phyloP scores from a whole-genome alignment of 2,797 vertebrate species.

The Sebastes goodei region DNA sequence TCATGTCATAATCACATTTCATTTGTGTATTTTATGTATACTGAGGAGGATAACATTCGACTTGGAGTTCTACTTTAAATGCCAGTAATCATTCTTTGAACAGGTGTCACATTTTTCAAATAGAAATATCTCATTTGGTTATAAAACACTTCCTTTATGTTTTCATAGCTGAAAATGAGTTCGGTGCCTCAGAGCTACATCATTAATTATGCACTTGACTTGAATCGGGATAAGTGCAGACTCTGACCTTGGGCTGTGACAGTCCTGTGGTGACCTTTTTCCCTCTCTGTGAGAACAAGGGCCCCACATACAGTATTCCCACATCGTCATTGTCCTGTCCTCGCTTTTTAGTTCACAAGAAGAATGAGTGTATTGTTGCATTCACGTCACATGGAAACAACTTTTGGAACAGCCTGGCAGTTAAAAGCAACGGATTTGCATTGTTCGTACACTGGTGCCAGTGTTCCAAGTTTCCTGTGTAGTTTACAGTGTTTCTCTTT shows the following conservation, averaged over 20 bases:
- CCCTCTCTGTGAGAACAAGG: constrained; percentile 64
- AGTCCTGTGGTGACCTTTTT: constrained; percentile 64
- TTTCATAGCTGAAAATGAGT: constrained; percentile 54
- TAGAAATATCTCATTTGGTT: constrained; percentile 35
- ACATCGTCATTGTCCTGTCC: constrained; percentile 66
- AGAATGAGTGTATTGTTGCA: constrained; percentile 66
- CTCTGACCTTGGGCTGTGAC: constrained; percentile 62
- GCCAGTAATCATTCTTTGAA: constrained; percentile 10
- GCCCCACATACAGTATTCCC: constrained; percentile 45
- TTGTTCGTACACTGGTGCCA: constrained; percentile 14
- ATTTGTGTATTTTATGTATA: background rate
- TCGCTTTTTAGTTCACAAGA: constrained; percentile 53
- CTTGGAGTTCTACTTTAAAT: background rate
- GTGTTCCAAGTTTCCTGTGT: constrained; percentile 3
- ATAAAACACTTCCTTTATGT: constrained; percentile 44
- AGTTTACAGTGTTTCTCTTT: constrained; percentile 1
- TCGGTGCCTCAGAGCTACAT: constrained; percentile 54
- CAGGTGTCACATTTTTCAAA: constrained; percentile 49
- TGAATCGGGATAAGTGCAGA: constrained; percentile 50
- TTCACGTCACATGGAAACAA: constrained; percentile 60
- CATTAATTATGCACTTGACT: constrained; percentile 67
- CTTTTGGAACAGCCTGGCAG: constrained; percentile 29
- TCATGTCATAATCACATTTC: background rate
- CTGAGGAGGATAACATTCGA: background rate
- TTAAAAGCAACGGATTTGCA: constrained; percentile 53